A percentile compares a stretch with the other conserved stretches of the same genome.
phyloP scores from a whole-genome alignment of 2,888 invertebrate genomes.

The Thelaira solivaga region DNA sequence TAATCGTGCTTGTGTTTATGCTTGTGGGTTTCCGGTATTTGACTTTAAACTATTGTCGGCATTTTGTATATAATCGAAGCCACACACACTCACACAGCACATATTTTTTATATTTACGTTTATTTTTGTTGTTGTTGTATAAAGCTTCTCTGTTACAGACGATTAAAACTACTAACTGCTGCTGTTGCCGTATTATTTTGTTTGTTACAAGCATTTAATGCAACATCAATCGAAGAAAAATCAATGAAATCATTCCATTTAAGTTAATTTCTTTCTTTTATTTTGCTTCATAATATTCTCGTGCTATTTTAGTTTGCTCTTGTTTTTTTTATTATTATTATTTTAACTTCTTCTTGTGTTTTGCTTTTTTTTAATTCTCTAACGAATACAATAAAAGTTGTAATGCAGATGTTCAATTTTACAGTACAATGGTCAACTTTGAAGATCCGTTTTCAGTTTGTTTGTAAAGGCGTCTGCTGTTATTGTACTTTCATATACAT shows the following conservation, averaged over 20 bases:
- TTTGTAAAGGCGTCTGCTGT: slow-evolving; percentile 24
- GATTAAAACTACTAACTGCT: slow-evolving; percentile 21
- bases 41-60: slow-evolving; percentile 55
- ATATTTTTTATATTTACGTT: slow-evolving; percentile 37
- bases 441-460: slow-evolving; percentile 35
- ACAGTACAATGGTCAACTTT: slow-evolving; percentile 58
- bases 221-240: slow-evolving; percentile 44
- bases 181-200: slow-evolving; percentile 19
- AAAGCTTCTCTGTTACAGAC: slow-evolving; percentile 36
- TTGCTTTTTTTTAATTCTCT: slow-evolving; percentile 6
- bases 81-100: too few species aligned
- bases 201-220: slow-evolving; percentile 47
- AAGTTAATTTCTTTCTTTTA: slow-evolving; percentile 34
- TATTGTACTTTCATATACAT: neutral
- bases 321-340: neutral
- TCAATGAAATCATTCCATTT: slow-evolving; percentile 46
- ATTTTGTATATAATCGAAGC: slow-evolving; percentile 38
- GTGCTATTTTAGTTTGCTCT: neutral
- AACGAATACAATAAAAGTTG: slow-evolving; percentile 34
- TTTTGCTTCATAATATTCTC: neutral
- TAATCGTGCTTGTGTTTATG: slow-evolving; percentile 33
- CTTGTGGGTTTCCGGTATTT: slow-evolving; percentile 55
- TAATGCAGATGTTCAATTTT: slow-evolving; percentile 59
- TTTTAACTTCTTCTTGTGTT: neutral
- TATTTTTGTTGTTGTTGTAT: neutral